Percentiles rank a stretch among this genome's conserved stretches.
These are phyloP conservation scores for Apamea sordens DNA, from an alignment of 2,888 invertebrate genomes.

Conservation along the genomic window DNA sequence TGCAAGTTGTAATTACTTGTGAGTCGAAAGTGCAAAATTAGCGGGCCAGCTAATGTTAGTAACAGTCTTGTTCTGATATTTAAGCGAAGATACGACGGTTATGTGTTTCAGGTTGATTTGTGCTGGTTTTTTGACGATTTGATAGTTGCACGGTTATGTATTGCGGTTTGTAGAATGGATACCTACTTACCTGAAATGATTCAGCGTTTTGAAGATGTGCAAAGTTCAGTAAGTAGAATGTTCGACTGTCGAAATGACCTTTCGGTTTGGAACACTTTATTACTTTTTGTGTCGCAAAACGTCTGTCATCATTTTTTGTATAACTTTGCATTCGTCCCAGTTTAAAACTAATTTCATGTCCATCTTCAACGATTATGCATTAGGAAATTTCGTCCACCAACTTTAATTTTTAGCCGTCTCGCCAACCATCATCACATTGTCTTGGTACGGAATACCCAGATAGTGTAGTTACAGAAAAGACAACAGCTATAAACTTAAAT, in stretches of 20 bases:
- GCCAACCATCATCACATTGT: not conserved
- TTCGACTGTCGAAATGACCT: conserved; percentile 29
- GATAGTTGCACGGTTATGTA: conserved; percentile 13
- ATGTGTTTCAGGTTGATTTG: conserved; percentile 55
- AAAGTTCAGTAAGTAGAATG: conserved; percentile 35
- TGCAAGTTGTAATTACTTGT: conserved; percentile 84
- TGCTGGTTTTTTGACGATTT: conserved; percentile 44
- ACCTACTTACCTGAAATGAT: conserved; percentile 19
- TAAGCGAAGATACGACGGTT: conserved; percentile 48
- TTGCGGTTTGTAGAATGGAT: conserved; percentile 26
- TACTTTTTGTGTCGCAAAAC: conserved; percentile 39
- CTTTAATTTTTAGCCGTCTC: not conserved
- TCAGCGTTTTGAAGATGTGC: conserved; percentile 41
- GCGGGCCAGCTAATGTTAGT: conserved; percentile 72
- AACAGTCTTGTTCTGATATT: conserved; percentile 64
- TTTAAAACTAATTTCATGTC: not conserved
- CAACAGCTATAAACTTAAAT: not conserved
- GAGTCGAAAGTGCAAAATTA: conserved; percentile 88
- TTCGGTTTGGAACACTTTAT: conserved; percentile 14
- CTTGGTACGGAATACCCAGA: not conserved
- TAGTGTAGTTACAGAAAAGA: not conserved
- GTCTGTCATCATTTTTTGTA: conserved; percentile 25
- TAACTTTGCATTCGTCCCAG: not conserved
- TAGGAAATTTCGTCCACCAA: not conserved
- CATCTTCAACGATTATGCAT: not conserved